Percentiles rank a stretch among this genome's conserved stretches.
phyloP scores from a whole-genome alignment of 2,888 invertebrate species.

The Megamerina dolium region DNA sequence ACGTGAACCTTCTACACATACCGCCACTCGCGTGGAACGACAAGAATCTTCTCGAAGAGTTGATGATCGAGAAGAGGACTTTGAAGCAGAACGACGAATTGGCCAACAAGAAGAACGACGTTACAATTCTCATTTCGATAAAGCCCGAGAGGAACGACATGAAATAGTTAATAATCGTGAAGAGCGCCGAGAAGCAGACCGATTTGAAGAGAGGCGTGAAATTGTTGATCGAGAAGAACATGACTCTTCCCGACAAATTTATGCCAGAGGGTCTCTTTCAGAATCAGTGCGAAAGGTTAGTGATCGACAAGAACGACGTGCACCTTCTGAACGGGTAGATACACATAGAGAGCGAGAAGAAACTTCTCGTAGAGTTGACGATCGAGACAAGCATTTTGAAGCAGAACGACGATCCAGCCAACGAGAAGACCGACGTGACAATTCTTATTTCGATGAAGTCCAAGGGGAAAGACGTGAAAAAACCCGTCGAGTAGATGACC shows the following conservation, averaged over 20 bases:
- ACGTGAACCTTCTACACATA: neutral
- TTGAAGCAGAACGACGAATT: neutral
- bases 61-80: constrained; percentile 1
- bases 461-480: constrained; percentile 1
- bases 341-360: neutral
- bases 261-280: too few relatives aligned
- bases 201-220: neutral
- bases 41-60: neutral
- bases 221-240: neutral
- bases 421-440: constrained; percentile 5
- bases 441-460: neutral
- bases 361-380: neutral
- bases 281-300: too few relatives aligned
- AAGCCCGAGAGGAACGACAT: neutral
- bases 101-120: constrained; percentile 4
- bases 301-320: too few relatives aligned
- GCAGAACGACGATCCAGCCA: neutral
- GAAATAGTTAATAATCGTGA: too few relatives aligned
- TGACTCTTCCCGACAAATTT: too few relatives aligned
- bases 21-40: neutral
- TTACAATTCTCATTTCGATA: neutral
- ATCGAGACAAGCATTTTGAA: neutral
- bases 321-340: too few relatives aligned
- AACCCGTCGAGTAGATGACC: neutral
- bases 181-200: neutral